These are phyloP conservation scores for Drosophila triauraria DNA, from an alignment of 1,140 invertebrate species.

Conservation along the genomic window DNA sequence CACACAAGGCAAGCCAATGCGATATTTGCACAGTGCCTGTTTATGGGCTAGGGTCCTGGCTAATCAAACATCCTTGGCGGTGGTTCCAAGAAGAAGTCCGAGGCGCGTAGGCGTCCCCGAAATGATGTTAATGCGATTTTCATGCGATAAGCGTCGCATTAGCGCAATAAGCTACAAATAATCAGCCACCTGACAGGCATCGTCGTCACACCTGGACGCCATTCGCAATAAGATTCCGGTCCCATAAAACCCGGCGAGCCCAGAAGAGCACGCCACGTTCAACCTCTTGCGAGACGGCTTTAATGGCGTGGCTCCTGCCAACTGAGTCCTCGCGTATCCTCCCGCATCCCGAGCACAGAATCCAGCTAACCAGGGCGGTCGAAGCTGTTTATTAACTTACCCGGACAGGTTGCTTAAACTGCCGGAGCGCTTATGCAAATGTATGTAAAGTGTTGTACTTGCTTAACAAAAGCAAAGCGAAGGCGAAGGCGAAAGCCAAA, in stretches of 20 bases:
- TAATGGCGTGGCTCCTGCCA: constrained; percentile 17
- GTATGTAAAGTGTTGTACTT: constrained; percentile 71
- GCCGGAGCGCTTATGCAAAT: constrained; percentile 65
- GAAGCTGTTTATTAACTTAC: constrained; percentile 42
- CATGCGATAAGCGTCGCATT: constrained; percentile 76
- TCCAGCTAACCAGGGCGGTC: constrained; percentile 8
- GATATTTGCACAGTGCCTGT: constrained; percentile 58
- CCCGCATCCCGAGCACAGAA: neutral
- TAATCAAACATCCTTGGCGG: constrained; percentile 36
- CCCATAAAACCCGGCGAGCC: constrained; percentile 13
- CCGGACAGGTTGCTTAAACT: constrained; percentile 47
- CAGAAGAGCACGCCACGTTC: constrained; percentile 15
- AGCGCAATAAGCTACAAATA: constrained; percentile 77
- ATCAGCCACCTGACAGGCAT: constrained; percentile 71
- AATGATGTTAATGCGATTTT: constrained; percentile 72
- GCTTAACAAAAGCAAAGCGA: constrained; percentile 17
- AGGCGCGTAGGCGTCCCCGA: constrained; percentile 9
- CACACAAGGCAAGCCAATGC: constrained; percentile 22
- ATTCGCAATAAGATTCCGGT: constrained; percentile 37
- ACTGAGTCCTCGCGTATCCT: neutral
- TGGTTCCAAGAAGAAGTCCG: constrained; percentile 4
- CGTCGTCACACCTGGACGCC: constrained; percentile 36
- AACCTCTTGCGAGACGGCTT: constrained; percentile 26
- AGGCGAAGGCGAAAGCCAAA: constrained; percentile 14
- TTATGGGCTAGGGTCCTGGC: constrained; percentile 29